Conservation (phyloP, 2,797 vertebrate genomes). For the Poecilia velifera region DNA sequence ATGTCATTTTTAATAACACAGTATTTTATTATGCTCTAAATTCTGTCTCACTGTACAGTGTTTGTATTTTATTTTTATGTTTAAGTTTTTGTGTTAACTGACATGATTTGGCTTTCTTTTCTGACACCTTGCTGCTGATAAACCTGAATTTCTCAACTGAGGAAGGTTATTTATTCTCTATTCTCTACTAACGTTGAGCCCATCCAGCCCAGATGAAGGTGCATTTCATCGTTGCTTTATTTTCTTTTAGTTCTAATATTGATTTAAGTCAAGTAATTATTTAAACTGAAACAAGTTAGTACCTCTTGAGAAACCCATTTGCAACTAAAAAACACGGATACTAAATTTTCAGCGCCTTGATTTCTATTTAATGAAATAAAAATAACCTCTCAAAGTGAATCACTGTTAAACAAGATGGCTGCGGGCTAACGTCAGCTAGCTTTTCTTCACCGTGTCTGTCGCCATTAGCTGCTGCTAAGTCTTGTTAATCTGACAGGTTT, state of each 20-base stretch:
- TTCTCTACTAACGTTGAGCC: background rate
- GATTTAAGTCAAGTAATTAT: background rate
- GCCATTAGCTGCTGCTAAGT: background rate
- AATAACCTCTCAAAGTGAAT: background rate
- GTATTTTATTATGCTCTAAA: background rate
- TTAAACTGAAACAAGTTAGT: background rate
- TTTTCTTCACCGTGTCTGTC: background rate
- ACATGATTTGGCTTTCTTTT: background rate
- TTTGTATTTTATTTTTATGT: background rate
- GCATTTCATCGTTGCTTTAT: background rate
- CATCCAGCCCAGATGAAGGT: background rate
- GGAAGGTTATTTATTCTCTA: background rate
- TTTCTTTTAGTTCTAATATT: background rate
- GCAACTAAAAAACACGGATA: background rate
- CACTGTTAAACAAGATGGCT: slow-evolving; percentile 69
- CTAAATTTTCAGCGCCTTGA: too few relatives aligned
- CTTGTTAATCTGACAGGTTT: slow-evolving; percentile 16
- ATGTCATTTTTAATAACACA: background rate
- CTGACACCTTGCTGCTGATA: background rate
- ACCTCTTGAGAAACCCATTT: background rate
- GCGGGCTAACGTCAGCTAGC: background rate
- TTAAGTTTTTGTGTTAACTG: background rate
- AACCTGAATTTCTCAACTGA: background rate
- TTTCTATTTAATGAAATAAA: background rate
- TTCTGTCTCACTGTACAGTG: background rate